A percentile compares a stretch with the other conserved stretches of the same genome.
Conservation (phyloP, 2,888 invertebrate species). For the Candidula unifasciata region DNA sequence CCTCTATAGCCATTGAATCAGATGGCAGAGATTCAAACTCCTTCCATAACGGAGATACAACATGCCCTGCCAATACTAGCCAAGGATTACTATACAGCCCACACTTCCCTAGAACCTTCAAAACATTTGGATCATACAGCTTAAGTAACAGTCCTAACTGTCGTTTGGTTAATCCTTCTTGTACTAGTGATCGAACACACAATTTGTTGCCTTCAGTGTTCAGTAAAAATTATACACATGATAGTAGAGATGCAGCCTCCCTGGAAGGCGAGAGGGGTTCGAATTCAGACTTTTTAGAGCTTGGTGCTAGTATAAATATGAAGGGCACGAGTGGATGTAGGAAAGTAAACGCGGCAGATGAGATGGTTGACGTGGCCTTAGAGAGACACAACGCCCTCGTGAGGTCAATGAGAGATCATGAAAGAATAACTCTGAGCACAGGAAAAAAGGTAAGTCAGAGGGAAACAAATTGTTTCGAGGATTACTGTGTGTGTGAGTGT, state of each 20-base stretch:
- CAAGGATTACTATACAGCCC: neutral
- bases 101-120: neutral
- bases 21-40: neutral
- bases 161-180: too few relatives aligned
- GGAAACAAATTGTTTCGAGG: too few relatives aligned
- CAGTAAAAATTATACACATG: too few relatives aligned
- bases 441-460: conserved; percentile 11
- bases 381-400: conserved; percentile 48
- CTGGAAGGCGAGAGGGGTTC: too few relatives aligned
- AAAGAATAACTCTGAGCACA: neutral
- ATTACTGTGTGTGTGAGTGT: too few relatives aligned
- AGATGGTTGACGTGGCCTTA: conserved; percentile 43
- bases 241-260: too few relatives aligned
- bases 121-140: neutral
- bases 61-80: neutral
- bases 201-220: too few relatives aligned
- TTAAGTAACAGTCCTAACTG: too few relatives aligned
- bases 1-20: neutral
- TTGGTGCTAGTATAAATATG: neutral
- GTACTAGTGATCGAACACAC: too few relatives aligned
- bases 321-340: neutral
- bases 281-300: too few relatives aligned
- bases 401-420: conserved; percentile 26
- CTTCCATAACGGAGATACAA: neutral
- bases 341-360: neutral